Evolutionary conservation across 2,113 vertebrate species (phyloP).

Genomic region (Heliornis fulica): DNA sequence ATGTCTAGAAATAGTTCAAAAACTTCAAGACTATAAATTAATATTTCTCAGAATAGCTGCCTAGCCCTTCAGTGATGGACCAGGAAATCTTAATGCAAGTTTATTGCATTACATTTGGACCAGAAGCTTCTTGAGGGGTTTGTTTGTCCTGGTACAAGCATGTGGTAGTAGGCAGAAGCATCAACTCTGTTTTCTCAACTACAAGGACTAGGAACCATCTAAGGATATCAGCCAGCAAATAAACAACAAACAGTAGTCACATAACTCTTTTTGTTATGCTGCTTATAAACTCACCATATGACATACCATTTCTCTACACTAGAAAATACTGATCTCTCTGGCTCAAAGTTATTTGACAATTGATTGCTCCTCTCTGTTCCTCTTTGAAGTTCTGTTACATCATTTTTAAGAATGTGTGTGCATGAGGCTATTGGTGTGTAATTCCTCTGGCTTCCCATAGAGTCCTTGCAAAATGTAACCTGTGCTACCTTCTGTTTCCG

Average conservation of each 20-base stretch:
- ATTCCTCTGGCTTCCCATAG: background rate
- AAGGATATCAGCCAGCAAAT: background rate
- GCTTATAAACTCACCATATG: background rate
- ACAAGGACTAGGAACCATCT: background rate
- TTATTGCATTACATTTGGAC: background rate
- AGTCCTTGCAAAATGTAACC: background rate
- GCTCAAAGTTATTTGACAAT: background rate
- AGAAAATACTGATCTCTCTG: background rate
- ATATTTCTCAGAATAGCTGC: background rate
- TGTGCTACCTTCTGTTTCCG: background rate
- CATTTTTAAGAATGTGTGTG: background rate
- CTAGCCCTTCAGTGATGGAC: background rate
- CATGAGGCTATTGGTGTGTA: background rate
- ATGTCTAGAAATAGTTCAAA: background rate
- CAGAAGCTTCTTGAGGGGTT: background rate
- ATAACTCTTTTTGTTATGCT: background rate
- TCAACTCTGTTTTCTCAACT: background rate
- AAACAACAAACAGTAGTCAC: background rate
- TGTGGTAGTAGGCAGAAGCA: background rate
- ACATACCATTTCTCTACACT: background rate
- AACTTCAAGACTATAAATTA: background rate
- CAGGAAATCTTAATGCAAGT: background rate
- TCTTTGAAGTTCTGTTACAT: background rate
- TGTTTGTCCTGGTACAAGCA: background rate
- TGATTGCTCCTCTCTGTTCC: background rate